Evolutionary conservation across 2,797 vertebrate species (phyloP), one percentile per base, ranked within the genome.

Genomic region (Myotis daubentonii): DNA sequence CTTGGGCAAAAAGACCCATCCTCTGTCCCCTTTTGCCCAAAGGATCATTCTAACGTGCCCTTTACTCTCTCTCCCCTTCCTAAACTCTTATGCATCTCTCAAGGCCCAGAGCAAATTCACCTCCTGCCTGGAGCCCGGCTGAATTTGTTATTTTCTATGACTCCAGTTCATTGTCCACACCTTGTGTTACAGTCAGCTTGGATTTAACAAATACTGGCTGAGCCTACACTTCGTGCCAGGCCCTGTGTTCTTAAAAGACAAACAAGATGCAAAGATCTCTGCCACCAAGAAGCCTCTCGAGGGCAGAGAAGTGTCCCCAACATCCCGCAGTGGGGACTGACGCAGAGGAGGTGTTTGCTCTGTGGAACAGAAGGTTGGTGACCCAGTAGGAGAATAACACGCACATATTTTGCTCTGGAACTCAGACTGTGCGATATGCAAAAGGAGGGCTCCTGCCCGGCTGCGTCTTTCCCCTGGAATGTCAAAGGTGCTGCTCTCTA

Each of bases 401-500:
- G 0, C 15, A n/a, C 20, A 55, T 0, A 20, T 33, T 79, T 49
- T 47, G 78, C 70, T 47, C n/a, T 38, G 62, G 65, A 44, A 57
- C 28, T 5, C 0, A 0, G 62, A 3, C 25, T 28, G 38, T 0
- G 0, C 38, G 23, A 5, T 30, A 8, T 47, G 47, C 33, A 19
- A 25, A 93, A 84, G 68, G 91, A 74, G 55, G 1, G 28, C n/a
- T 41, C 30, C 0, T 53, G 83, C 78, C 66, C 19, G 20, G 8
- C 47, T 8, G 25, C 30, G 9, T 83, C 91, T 12, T 12, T 83
- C 72, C 23, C 76, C 72, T 92, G 47, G 65, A 92, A 66, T 9
- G 75, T 94, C 23, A 81, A 72, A 93, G 75, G 70, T 23, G 83
- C 44, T 80, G 94, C 57, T 92, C 44, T 95, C 78, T 55, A 83